Percentiles rank a stretch among this genome's conserved stretches.
Evolutionary conservation across 1,140 invertebrate species (phyloP).

Genomic region (Paralvinella palmiformis): DNA sequence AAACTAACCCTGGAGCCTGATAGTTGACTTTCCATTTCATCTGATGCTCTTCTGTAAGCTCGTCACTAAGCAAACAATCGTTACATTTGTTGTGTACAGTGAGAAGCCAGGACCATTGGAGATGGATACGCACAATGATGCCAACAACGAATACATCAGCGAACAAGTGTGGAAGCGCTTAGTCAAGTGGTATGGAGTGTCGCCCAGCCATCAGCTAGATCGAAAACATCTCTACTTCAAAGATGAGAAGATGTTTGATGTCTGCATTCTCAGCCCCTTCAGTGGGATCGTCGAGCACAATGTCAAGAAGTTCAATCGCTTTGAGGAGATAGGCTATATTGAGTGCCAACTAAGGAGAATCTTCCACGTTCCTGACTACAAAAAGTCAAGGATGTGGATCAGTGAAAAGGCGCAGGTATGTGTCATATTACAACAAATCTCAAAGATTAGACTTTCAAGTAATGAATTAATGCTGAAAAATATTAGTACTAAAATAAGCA

Average conservation of each 20-base stretch:
- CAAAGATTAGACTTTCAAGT: no score
- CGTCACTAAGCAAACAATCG: no score
- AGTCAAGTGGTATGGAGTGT: constrained; percentile 11
- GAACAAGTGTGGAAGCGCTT: constrained; percentile 13
- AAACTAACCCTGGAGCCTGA: no score
- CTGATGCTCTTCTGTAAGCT: no score
- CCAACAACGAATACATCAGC: constrained; percentile 9
- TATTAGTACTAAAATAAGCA: no score
- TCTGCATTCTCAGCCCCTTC: constrained; percentile 16
- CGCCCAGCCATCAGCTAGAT: constrained; percentile 10
- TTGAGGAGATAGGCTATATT: constrained; percentile 16
- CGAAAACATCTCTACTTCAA: constrained; percentile 12
- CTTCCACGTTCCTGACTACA: constrained; percentile 9
- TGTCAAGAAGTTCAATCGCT: constrained; percentile 7
- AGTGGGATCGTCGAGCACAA: constrained; percentile 14
- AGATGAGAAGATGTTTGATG: constrained; percentile 14
- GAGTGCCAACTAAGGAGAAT: constrained; percentile 13
- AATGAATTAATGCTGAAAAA: no score
- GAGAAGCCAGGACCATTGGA: constrained; percentile 12
- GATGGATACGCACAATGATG: constrained; percentile 14
- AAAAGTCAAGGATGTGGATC: constrained; percentile 13
- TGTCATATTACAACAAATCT: no score
- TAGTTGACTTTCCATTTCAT: no score
- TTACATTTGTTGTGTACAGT: no score
- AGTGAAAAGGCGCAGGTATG: constrained; percentile 10